Evolutionary conservation across 2,797 vertebrate genomes (phyloP), one percentile per base, ranked within the genome.

Genomic region (Vireo griseus): DNA sequence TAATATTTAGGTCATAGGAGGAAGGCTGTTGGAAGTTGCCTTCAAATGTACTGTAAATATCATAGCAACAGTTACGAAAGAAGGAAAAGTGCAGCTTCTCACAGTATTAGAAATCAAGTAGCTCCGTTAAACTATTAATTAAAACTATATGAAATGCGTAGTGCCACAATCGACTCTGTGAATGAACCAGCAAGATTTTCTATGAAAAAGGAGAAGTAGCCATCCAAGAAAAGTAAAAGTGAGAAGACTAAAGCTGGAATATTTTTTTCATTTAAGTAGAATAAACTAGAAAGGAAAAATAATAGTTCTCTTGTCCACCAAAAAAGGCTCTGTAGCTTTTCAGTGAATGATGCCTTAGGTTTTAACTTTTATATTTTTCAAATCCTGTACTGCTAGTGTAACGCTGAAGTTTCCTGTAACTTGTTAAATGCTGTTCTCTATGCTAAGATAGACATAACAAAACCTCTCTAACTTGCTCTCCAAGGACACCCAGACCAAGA

Each of bases 1-100:
- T 97, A 96, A 94, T 97, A 97, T 96, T 94, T 97, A 97, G 97
- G 96, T 97, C 96, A 95, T 73, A 82, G 58, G 78, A 96, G 96
- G 86, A 93, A 92, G 78, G 74, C 92, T 95, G 52, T 92, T 71
- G 78, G 72, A 95, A 92, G 31, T 86, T 97, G 89, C 88, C 71
- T 94, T 97, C 87, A 95, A 92, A 94, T 96, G 39, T 74, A 90
- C 91, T 91, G 92, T 94, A 95, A 95, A 96, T 96, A 96, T 97
- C 83, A 85, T 86, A 92, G 93, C 74, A 94, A 77, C 77, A 92
- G 73, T 92, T 96, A 72, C 11, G 40, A 94, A 96, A 86, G 67
- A 88, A 74, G 31, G 61, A 91, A 69, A 93, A 83, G 25, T 90
- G 88, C 87, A 52, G n/a, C 78, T 89, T 92, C 35, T 90, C 24